Evolutionary conservation across 53 echinoderm and acorn worm genomes (phyloP), one percentile per base, ranked within the genome.

Genomic region (Arbacia lixula): DNA sequence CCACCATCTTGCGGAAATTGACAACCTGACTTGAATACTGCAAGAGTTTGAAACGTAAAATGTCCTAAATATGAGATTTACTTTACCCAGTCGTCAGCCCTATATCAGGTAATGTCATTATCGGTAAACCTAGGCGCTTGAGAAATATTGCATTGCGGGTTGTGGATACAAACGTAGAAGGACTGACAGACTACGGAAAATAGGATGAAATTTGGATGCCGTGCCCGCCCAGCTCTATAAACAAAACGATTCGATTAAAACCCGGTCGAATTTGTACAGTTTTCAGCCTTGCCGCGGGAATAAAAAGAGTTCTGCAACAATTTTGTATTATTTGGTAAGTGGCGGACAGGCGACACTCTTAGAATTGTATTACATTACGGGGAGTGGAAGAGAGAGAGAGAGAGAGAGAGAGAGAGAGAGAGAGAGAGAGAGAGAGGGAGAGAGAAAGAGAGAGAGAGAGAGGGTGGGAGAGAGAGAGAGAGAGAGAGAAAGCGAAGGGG

Each of bases 181-280:
- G 39, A 28, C 30, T 75, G 72, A 72, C 72, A 50, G 72, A 29
- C 46, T 43, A 29, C 10, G 50, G 25, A 30, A 72, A 72, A 72
- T 72, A 42, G 72, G 72, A 50, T 72, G 49, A 72, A 72, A 51
- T n/a, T 54, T 52, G 41, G 26, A n/a, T 61, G 31, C 41, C 79
- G 79, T 60, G 79, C 79, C 79, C 79, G 79, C 36, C 58, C 79
- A 79, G 79, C 79, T 79, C 30, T 79, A 25, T 29, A 79, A 79
- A 79, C 79, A 79, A 37, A 39, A 46, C 40, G 58, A 79, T 79
- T 79, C 61, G 61, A 79, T 79, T 79, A 79, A 39, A 60, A 60
- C 25, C 60, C 60, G 16, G 37, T 39, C 79, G 79, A 79, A 79
- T 79, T 79, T 79, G 79, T 79, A 79, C 79, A 79, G 79, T 79